Percentiles rank a stretch among this genome's conserved stretches.
These are phyloP conservation scores for Melangyna quadrimaculata DNA, from an alignment of 2,888 invertebrate genomes.

Conservation along the genomic window DNA sequence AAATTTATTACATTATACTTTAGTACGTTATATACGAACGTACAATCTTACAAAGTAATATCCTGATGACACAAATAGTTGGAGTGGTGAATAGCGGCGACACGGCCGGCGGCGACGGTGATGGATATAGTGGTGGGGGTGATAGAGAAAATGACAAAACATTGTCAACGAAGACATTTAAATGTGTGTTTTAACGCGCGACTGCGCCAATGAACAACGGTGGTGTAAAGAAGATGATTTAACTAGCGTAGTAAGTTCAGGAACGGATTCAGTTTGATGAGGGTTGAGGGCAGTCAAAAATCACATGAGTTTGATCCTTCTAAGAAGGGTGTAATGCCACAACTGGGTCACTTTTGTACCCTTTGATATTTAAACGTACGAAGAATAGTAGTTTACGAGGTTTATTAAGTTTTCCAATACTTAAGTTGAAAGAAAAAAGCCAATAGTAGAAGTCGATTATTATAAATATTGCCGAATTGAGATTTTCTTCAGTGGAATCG, in stretches of 20 bases:
- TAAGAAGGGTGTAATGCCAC: no score
- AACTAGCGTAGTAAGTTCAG: background rate
- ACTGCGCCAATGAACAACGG: background rate
- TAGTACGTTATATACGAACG: slow-evolving; percentile 16
- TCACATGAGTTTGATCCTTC: no score
- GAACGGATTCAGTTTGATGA: no score
- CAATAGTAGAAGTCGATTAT: no score
- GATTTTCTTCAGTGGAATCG: no score
- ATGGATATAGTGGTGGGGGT: background rate
- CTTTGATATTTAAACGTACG: background rate
- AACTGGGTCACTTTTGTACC: no score
- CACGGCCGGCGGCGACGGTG: background rate
- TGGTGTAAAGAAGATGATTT: background rate
- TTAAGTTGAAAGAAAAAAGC: no score
- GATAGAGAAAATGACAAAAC: slow-evolving; percentile 61
- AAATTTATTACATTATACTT: slow-evolving; percentile 67
- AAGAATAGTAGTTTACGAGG: background rate
- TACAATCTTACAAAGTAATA: slow-evolving; percentile 56
- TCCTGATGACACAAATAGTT: slow-evolving; percentile 63
- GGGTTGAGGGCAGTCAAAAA: no score
- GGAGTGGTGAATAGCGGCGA: background rate
- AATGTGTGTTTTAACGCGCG: slow-evolving; percentile 45
- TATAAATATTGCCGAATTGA: no score
- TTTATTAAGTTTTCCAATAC: no score
- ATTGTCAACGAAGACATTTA: slow-evolving; percentile 68